Conservation (phyloP, 37 sponge, comb jelly and placozoan genomes). For the Ephydatia muelleri region DNA sequence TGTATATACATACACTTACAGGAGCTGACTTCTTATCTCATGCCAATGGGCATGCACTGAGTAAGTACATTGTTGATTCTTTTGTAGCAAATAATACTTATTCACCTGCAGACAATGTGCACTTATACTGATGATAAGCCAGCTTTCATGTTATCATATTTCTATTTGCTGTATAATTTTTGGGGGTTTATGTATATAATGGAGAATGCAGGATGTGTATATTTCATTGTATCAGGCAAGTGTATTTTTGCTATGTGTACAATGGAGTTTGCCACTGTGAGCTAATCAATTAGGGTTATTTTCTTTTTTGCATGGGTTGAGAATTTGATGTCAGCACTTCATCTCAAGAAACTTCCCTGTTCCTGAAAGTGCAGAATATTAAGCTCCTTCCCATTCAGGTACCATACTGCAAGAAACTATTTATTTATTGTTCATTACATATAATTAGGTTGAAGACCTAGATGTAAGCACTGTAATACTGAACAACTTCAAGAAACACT, state of each 20-base stretch:
- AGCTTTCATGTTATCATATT: conserved; percentile 13
- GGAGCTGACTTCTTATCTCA: conserved; percentile 53
- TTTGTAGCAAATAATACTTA: not conserved
- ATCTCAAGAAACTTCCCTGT: not conserved
- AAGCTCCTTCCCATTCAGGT: not conserved
- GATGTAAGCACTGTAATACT: conserved; percentile 24
- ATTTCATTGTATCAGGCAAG: too few relatives aligned
- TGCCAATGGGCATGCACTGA: conserved; percentile 36
- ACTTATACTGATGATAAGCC: conserved; percentile 16
- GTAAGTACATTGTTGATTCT: conserved; percentile 21
- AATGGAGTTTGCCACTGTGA: too few relatives aligned
- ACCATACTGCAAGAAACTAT: not conserved
- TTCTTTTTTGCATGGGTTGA: not conserved
- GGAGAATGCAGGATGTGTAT: too few relatives aligned
- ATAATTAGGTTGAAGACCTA: conserved; percentile 61
- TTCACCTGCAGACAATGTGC: too few relatives aligned
- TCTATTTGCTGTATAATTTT: too few relatives aligned
- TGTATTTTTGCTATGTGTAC: too few relatives aligned
- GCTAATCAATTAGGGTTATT: not conserved
- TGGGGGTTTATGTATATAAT: too few relatives aligned
- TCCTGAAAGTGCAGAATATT: not conserved
- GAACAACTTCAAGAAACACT: conserved; percentile 22
- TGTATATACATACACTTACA: not conserved
- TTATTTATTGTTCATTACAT: not conserved
- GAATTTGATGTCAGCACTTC: not conserved